Percentiles rank a stretch among this genome's conserved stretches.
Conservation (phyloP, 2,797 vertebrate species). For the Sphaeramia orbicularis region DNA sequence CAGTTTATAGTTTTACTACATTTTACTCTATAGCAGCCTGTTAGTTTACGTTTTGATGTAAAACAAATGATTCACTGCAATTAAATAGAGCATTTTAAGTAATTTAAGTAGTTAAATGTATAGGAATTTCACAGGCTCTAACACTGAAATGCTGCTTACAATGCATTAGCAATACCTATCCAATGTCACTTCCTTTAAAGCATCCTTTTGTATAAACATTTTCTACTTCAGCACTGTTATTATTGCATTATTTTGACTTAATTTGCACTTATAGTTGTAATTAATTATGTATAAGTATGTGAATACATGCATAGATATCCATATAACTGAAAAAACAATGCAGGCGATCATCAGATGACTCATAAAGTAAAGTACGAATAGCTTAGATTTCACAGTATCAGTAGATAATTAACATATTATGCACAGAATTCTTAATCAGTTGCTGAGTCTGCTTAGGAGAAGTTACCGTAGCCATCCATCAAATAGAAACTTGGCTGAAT, state of each 20-base stretch:
- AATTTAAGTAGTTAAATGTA: too few species aligned
- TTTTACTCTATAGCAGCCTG: too few species aligned
- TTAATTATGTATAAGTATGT: too few species aligned
- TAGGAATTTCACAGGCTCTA: neutral
- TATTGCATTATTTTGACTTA: neutral
- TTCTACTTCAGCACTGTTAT: neutral
- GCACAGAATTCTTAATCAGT: neutral
- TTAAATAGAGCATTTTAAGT: too few species aligned
- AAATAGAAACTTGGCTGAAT: slow-evolving; percentile 38
- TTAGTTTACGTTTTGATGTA: too few species aligned
- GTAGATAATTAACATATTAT: neutral
- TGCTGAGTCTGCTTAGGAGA: neutral
- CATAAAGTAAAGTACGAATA: too few species aligned
- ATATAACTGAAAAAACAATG: too few species aligned
- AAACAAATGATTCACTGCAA: too few species aligned
- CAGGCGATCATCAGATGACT: too few species aligned
- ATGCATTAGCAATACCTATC: neutral
- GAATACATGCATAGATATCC: too few species aligned
- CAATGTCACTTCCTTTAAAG: neutral
- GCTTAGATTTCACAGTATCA: neutral
- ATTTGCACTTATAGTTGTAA: too few species aligned
- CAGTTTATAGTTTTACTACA: too few species aligned
- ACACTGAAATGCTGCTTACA: neutral
- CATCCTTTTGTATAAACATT: neutral
- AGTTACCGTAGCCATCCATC: slow-evolving; percentile 3